Base-by-base conservation (phyloP, 1,140 invertebrate species). In the Anastrepha obliqua region DNA sequence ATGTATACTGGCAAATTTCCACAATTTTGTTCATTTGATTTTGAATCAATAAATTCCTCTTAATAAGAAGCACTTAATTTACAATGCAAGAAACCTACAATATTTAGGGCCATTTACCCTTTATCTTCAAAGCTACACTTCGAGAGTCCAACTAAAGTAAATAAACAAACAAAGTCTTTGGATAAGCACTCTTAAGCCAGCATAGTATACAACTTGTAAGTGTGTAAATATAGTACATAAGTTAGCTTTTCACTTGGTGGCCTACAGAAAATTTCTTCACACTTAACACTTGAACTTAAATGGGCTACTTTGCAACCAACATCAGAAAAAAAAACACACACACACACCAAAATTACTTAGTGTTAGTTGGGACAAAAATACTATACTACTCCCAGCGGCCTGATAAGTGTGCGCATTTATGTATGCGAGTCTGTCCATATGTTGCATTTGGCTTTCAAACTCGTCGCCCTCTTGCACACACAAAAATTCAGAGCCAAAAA, bases 231-330 rank as follows among this genome's bases (percentile, higher is more conserved):
- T 67, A 29, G 4, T n/a, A 15, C 29, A 67, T 29, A 29, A 29
- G 29, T 29, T 29, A 29, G 3, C 29, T 67, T 67, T 11, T 67
- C 64, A 67, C 64, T 67, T 67, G 20, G 6, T 39, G n/a, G n/a
- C 64, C 64, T 67, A 67, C 6, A 67, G 64, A n/a, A 67, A 67
- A 39, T 67, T n/a, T 67, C 29, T 67, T n/a, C 64, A 39, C 64
- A 67, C 64, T 67, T 67, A 67, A 67, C 64, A 67, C 64, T 67
- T 67, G 64, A 67, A 67, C 64, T 39, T 81, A 55, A 81, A 81
- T 81, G 47, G 44, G 47, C 74, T 58, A 4, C 67, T 47, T 13
- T 74, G 67, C 47, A 74, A n/a, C 51, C 74, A 55, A 81, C 51
- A 20, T 55, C 51, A 17, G n/a, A 29, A 7, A 29, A 3, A 39